phyloP scores from a whole-genome alignment of 2,797 vertebrate genomes.

The Xenops minutus region DNA sequence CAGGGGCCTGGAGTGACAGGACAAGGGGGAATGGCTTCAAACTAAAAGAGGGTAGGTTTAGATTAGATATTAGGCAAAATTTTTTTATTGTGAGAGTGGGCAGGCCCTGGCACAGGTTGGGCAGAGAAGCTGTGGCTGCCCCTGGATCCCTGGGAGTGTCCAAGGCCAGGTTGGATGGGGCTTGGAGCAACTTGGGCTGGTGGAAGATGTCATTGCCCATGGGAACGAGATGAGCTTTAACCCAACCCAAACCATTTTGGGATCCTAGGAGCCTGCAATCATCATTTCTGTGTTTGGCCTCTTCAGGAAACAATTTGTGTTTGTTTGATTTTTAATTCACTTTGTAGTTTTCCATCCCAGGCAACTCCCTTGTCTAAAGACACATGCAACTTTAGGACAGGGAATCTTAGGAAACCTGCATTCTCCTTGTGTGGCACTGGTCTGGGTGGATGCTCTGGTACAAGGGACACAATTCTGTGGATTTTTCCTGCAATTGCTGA shows the following conservation, averaged over 20 bases:
- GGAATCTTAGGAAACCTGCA: not conserved
- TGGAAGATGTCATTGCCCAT: not conserved
- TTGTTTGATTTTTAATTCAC: not conserved
- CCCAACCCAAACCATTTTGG: not conserved
- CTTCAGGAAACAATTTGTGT: not conserved
- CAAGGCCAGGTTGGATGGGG: rapidly evolving
- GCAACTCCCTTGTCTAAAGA: not conserved
- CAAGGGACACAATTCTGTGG: not conserved
- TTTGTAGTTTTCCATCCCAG: slow-evolving; percentile 26
- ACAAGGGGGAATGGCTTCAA: not conserved
- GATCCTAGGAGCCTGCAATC: not conserved
- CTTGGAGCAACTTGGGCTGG: rapidly evolving
- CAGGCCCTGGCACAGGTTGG: not conserved
- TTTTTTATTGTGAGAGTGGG: rapidly evolving
- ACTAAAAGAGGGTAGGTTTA: not conserved
- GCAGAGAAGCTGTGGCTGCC: not conserved
- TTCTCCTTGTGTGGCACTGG: not conserved
- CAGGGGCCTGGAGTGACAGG: rapidly evolving
- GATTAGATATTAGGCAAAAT: not conserved
- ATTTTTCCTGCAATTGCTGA: not conserved
- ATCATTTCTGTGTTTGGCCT: not conserved
- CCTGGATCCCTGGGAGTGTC: not conserved
- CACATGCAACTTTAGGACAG: not conserved
- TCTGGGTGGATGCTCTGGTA: not conserved
- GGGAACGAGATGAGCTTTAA: rapidly evolving